A percentile compares a stretch with the other conserved stretches of the same genome.
Conservation (phyloP, 2,113 vertebrate genomes). For the Nansenia antarctica region DNA sequence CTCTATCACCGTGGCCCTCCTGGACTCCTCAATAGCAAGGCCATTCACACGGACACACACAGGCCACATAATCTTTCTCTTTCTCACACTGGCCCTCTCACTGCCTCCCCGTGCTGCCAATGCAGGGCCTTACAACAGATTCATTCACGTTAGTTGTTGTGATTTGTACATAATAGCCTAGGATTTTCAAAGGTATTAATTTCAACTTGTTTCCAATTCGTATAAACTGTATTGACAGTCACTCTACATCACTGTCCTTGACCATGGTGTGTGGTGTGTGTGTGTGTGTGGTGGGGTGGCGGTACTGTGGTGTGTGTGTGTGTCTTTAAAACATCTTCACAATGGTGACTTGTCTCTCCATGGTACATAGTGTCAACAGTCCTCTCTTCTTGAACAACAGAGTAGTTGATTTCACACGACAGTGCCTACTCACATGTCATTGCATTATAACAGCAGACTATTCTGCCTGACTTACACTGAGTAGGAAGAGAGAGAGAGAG, state of each 20-base stretch:
- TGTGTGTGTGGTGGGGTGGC: not conserved
- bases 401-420: slow-evolving; percentile 65
- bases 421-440: slow-evolving; percentile 46
- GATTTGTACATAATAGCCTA: too few species aligned
- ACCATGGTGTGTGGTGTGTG: not conserved
- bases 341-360: not conserved
- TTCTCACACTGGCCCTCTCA: slow-evolving; percentile 42
- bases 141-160: too few species aligned
- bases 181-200: too few species aligned
- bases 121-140: too few species aligned
- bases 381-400: slow-evolving; percentile 28
- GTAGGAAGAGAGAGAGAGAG: not conserved
- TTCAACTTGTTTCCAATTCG: too few species aligned
- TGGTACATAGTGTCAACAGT: slow-evolving; percentile 42
- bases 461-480: slow-evolving; percentile 52
- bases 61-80: too few species aligned
- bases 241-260: slow-evolving; percentile 58
- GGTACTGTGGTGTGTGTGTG: slow-evolving; percentile 2
- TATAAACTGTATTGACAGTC: too few species aligned
- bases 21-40: slow-evolving; percentile 45
- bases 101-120: slow-evolving; percentile 3
- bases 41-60: slow-evolving; percentile 54
- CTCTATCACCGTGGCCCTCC: not conserved
- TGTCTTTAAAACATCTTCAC: not conserved
- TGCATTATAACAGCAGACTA: slow-evolving; percentile 66